Base-by-base conservation (phyloP, 2,888 invertebrate species). In the Pammene aurita region DNA sequence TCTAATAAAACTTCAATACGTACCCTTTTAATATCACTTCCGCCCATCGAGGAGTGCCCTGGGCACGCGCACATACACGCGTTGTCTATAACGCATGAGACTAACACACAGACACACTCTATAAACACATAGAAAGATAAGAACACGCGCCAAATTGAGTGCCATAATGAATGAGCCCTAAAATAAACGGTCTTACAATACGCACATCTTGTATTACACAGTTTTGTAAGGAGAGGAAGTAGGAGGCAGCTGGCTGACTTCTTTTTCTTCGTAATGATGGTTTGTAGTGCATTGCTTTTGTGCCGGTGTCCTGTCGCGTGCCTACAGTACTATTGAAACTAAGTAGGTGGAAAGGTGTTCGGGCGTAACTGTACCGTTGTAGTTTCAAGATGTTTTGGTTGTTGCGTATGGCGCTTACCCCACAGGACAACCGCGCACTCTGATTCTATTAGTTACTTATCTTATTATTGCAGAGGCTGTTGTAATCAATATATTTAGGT, bases 291-390 rank as follows among this genome's bases (percentile, higher is more conserved):
- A 88, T 79, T 80, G 82, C 82, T 77, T 87, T 91, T 91, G 90
- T 91, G 81, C 81, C 79, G 79, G 79, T 87, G 84, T 87, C 86
- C 85, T 88, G 92, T 90, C 92, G 92, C 92, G 92, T 91, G 91
- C 88, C 87, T 80, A 76, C 73, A 71, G 74, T 80, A 81, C 84
- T 86, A 85, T 88, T 82, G 76, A 63, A 71, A 77, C 75, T 77
- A 89, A 90, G 90, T 88, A 86, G 90, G 88, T 86, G 89, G 86
- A 90, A 92, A 92, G 91, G 92, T 92, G 92, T 88, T 87, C 84
- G 80, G 73, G 72, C 76, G 80, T 81, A 84, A 84, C 82, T 80
- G 83, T 88, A 86, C 87, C 83, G 86, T 84, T 84, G 84, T 61
- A 78, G 81, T 84, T 83, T 86, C 87, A 90, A 91, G 89, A 90